Conservation (phyloP, 2,797 vertebrate genomes). For the Enteromius treurensis region DNA sequence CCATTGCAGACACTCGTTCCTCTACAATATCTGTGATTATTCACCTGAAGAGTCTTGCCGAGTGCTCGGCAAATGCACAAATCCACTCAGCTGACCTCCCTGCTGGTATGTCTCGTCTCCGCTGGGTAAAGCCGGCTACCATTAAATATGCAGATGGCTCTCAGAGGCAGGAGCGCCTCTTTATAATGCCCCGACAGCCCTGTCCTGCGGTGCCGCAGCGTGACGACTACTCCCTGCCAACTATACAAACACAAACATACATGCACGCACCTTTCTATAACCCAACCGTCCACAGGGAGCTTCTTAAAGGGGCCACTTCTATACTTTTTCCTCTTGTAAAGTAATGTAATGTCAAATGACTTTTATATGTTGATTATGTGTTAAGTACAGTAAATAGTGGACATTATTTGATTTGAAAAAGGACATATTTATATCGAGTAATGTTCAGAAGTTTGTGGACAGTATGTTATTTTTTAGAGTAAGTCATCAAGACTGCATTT, state of each 20-base stretch:
- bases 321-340: neutral
- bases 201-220: constrained; percentile 44
- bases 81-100: constrained; percentile 66
- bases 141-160: constrained; percentile 69
- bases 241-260: constrained; percentile 37
- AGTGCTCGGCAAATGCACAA: constrained; percentile 61
- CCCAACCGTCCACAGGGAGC: constrained; percentile 37
- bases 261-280: constrained; percentile 32
- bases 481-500: neutral
- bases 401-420: neutral
- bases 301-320: constrained; percentile 29
- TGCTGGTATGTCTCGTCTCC: constrained; percentile 54
- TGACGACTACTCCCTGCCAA: constrained; percentile 21
- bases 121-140: constrained; percentile 62
- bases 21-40: constrained; percentile 55
- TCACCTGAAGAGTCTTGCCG: constrained; percentile 60
- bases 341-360: no score
- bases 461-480: neutral
- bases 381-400: neutral
- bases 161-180: constrained; percentile 42
- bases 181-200: constrained; percentile 52
- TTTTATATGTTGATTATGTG: no score
- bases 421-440: neutral
- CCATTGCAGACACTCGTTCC: constrained; percentile 53
- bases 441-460: neutral